These are phyloP conservation scores for Lerema accius DNA, from an alignment of 1,140 invertebrate species.

Conservation along the genomic window DNA sequence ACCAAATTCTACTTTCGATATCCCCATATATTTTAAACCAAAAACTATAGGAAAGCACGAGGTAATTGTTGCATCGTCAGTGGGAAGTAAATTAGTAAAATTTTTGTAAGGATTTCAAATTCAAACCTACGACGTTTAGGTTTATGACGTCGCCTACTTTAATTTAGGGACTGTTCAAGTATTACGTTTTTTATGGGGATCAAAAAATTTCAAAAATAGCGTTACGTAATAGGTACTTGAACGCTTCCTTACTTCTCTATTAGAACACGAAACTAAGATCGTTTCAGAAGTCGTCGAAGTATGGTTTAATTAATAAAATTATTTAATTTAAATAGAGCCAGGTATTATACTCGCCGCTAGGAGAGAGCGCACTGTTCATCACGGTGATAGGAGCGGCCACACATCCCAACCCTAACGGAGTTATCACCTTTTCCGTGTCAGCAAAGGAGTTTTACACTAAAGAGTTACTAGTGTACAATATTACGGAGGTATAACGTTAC, in stretches of 20 bases:
- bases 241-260: no score
- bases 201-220: no score
- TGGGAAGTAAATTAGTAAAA: no score
- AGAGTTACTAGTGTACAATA: slow-evolving; percentile 63
- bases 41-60: slow-evolving; percentile 68
- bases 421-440: slow-evolving; percentile 50
- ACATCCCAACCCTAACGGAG: slow-evolving; percentile 61
- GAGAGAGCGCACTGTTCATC: slow-evolving; percentile 66
- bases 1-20: slow-evolving; percentile 66
- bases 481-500: slow-evolving; percentile 58
- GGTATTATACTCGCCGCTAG: slow-evolving; percentile 65
- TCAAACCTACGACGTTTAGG: no score
- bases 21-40: slow-evolving; percentile 69
- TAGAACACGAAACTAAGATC: no score
- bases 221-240: no score
- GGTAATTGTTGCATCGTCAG: slow-evolving; percentile 44
- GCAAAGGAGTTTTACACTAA: slow-evolving; percentile 59
- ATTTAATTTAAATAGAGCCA: slow-evolving; percentile 46
- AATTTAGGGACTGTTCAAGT: no score
- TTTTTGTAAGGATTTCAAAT: no score
- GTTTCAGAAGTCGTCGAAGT: no score
- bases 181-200: no score
- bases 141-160: no score
- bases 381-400: slow-evolving; percentile 49
- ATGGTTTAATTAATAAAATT: no score